These are phyloP conservation scores for Prolemur simus DNA, from an alignment of 2,113 vertebrate genomes.

Conservation along the genomic window DNA sequence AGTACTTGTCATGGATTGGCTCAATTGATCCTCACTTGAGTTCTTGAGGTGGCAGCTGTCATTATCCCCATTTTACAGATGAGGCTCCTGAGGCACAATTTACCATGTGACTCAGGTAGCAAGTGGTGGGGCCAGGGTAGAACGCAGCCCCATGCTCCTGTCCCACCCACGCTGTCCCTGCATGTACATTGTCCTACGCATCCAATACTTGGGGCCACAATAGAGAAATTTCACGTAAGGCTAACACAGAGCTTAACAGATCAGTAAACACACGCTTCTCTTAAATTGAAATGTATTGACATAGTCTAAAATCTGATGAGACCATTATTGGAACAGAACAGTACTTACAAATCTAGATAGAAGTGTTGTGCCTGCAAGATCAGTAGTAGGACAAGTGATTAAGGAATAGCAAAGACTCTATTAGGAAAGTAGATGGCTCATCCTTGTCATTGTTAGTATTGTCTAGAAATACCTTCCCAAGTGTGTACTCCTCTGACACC, in stretches of 20 bases:
- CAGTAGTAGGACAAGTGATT: background rate
- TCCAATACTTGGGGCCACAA: background rate
- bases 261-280: background rate
- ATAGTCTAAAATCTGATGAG: background rate
- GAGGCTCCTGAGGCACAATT: background rate
- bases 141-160: background rate
- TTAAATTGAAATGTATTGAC: background rate
- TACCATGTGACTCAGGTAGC: background rate
- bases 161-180: background rate
- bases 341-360: background rate
- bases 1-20: background rate
- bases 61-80: background rate
- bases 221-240: background rate
- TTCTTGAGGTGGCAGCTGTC: background rate
- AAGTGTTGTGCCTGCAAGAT: background rate
- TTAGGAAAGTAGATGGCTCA: background rate
- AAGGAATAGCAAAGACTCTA: background rate
- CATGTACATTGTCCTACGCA: rapidly evolving
- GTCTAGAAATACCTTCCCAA: background rate
- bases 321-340: background rate
- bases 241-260: background rate
- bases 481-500: background rate
- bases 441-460: rapidly evolving
- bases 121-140: background rate
- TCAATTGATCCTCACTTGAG: background rate